Evolutionary conservation across 1,140 invertebrate genomes (phyloP), one percentile per base, ranked within the genome.

Genomic region (Reticulitermes speratus): DNA sequence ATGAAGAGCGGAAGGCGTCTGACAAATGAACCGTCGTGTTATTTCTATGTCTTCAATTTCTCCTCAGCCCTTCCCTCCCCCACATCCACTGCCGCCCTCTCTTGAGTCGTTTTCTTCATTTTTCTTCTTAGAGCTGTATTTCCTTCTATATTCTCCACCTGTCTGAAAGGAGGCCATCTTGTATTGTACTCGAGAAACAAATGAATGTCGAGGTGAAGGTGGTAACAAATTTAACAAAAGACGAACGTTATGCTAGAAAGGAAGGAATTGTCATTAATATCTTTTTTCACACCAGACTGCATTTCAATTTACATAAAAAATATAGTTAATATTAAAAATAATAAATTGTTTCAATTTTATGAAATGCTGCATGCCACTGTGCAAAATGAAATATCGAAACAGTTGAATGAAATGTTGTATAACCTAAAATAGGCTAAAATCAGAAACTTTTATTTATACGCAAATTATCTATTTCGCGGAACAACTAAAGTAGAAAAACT

Each of bases 1-100:
- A 75, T 75, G 65, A 75, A 75, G 65, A 75, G 65, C 65, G 65
- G 65, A 75, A 75, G 65, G 65, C 65, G 65, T 75, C 65, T 75
- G 65, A 75, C 65, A 75, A 75, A 75, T 75, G 65, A 75, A 75
- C 65, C 65, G 65, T 75, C 65, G 65, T 75, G 65, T 75, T 75
- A 75, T 75, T 75, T 75, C 65, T 75, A 75, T 75, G 65, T 75
- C 65, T 75, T 75, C 65, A 75, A 75, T 75, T 75, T 75, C 65
- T 75, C 65, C 65, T 75, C 65, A 75, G 65, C 65, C 65, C n/a
- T 75, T 30, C 65, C 65, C n/a, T 75, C 65, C 65, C 65, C 65
- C 65, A 75, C 65, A 75, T 75, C 65, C 65, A 75, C 65, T 75
- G 25, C 65, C 65, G n/a, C 25, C 65, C 65, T n/a, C 65, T 75